A percentile compares a stretch with the other conserved stretches of the same genome.
Evolutionary conservation across 2,797 vertebrate genomes (phyloP).

Genomic region (Ctenosaura bakeri): DNA sequence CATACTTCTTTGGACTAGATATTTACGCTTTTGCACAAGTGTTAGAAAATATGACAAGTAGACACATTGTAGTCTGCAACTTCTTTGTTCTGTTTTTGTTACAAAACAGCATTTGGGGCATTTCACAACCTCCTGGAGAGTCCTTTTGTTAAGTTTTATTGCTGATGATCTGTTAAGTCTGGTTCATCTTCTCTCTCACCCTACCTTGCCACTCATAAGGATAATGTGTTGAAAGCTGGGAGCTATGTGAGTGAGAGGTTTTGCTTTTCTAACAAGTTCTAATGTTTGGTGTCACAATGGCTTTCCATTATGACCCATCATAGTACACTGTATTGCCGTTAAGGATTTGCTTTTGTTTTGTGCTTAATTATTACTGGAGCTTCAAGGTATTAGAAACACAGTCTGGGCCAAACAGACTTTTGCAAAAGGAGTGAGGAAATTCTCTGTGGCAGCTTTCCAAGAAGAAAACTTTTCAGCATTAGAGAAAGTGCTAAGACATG

Average conservation of each 20-base stretch:
- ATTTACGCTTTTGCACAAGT: slow-evolving; percentile 38
- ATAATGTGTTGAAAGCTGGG: background rate
- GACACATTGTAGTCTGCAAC: slow-evolving; percentile 10
- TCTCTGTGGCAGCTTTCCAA: background rate
- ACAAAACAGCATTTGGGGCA: slow-evolving; percentile 32
- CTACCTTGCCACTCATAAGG: background rate
- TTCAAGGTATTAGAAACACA: background rate
- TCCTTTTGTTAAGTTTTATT: slow-evolving; percentile 35
- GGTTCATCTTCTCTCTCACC: slow-evolving; percentile 15
- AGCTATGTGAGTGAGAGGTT: slow-evolving; percentile 40
- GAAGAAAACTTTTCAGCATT: background rate
- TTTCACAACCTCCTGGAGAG: slow-evolving; percentile 1
- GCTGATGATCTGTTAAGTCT: slow-evolving; percentile 23
- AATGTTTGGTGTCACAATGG: background rate
- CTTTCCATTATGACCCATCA: background rate
- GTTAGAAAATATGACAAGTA: slow-evolving; percentile 26
- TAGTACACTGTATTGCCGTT: background rate
- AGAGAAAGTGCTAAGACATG: background rate
- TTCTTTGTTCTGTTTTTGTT: background rate
- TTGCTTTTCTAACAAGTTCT: background rate
- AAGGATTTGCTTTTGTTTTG: background rate
- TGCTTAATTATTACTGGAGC: background rate
- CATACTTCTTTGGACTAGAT: background rate
- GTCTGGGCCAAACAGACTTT: background rate
- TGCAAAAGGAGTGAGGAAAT: background rate